Evolutionary conservation across 1,140 invertebrate species (phyloP).

Genomic region (Drosophila pallidifrons): DNA sequence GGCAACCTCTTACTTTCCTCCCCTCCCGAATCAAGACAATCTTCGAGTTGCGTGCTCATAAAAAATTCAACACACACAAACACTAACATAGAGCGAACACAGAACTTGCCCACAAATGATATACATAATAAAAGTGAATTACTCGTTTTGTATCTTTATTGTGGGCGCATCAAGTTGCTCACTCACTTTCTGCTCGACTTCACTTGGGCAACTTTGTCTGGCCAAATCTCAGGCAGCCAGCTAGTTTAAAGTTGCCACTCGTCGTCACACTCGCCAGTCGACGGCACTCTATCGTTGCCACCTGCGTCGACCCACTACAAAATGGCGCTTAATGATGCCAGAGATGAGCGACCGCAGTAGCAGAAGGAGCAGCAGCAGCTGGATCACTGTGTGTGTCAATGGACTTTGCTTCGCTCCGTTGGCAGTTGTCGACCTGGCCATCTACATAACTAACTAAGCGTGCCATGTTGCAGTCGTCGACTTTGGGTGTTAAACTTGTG

Average conservation of each 20-base stretch:
- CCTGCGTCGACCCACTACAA: constrained; percentile 45
- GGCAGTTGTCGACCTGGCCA: constrained; percentile 55
- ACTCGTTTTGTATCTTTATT: constrained; percentile 44
- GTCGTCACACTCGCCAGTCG: neutral
- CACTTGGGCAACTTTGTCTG: constrained; percentile 63
- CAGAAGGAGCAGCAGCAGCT: neutral
- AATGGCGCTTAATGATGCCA: constrained; percentile 79
- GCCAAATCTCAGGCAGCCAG: constrained; percentile 35
- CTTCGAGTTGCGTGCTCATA: constrained; percentile 34
- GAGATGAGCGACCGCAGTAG: constrained; percentile 73
- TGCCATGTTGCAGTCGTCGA: constrained; percentile 72
- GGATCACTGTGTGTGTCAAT: constrained; percentile 39
- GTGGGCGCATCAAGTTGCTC: constrained; percentile 32
- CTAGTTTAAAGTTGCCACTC: constrained; percentile 20
- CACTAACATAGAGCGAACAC: neutral
- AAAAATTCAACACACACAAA: constrained; percentile 31
- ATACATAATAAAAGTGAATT: constrained; percentile 56
- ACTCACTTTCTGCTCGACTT: constrained; percentile 75
- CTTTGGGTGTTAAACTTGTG: constrained; percentile 75
- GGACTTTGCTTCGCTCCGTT: constrained; percentile 47
- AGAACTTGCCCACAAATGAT: constrained; percentile 11
- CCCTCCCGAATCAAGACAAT: neutral
- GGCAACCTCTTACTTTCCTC: neutral
- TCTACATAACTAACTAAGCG: constrained; percentile 84
- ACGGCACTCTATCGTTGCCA: constrained; percentile 19